These are phyloP conservation scores for Menidia beryllina DNA, from an alignment of 2,113 vertebrate species.

Conservation along the genomic window DNA sequence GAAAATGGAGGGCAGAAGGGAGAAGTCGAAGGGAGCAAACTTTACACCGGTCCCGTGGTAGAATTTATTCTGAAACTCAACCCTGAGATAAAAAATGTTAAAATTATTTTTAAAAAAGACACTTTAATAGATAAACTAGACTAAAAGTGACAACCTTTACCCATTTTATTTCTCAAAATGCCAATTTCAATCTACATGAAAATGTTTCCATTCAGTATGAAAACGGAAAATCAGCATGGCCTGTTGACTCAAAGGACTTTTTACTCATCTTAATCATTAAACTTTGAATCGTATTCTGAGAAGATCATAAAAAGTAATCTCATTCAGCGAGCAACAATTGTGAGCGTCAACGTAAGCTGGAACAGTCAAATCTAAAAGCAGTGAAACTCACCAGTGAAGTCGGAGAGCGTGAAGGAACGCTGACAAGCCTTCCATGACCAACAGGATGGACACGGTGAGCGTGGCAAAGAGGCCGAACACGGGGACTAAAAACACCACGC, in stretches of 20 bases:
- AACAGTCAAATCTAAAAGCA: background rate
- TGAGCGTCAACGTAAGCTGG: background rate
- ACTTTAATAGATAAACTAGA: background rate
- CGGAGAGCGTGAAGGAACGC: conserved; percentile 96
- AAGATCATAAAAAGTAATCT: too few species aligned
- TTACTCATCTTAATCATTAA: too few species aligned
- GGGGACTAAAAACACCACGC: conserved; percentile 86
- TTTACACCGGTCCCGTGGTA: conserved; percentile 93
- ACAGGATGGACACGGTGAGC: conserved; percentile 91
- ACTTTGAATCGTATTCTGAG: too few species aligned
- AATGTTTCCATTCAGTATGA: too few species aligned
- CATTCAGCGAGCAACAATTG: too few species aligned
- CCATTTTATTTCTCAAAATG: too few species aligned
- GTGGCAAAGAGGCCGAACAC: conserved; percentile 86
- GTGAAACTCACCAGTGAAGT: conserved; percentile 90
- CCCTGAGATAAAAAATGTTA: conserved; percentile 84
- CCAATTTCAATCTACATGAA: too few species aligned
- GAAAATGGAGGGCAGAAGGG: conserved; percentile 88
- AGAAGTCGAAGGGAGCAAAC: conserved; percentile 95
- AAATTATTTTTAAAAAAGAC: background rate
- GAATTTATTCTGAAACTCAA: conserved; percentile 99
- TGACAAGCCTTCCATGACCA: conserved; percentile 98
- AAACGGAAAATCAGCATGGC: too few species aligned
- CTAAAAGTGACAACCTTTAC: too few species aligned
- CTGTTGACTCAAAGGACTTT: too few species aligned